A percentile compares a stretch with the other conserved stretches of the same genome.
Conservation (phyloP, 2,797 vertebrate genomes). For the Uromys caudimaculatus region DNA sequence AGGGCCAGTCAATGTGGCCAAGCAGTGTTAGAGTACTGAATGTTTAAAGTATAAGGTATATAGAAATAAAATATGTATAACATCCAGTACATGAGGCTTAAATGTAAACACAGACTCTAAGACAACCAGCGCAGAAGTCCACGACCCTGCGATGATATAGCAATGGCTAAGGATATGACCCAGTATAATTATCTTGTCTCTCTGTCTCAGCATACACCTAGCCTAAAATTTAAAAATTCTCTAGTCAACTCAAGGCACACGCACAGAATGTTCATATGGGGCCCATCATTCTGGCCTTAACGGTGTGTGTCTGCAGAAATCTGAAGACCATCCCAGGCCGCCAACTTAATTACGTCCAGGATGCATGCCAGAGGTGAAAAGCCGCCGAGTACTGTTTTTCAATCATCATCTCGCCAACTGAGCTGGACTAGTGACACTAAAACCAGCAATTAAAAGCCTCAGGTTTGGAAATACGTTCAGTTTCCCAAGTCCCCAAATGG, state of each 20-base stretch:
- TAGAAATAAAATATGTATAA: neutral
- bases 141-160: neutral
- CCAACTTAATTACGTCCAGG: constrained; percentile 84
- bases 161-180: neutral
- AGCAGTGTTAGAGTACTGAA: neutral
- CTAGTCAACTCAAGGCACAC: constrained; percentile 31
- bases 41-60: neutral
- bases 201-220: constrained; percentile 36
- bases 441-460: constrained; percentile 89
- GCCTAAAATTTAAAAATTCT: constrained; percentile 59
- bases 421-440: constrained; percentile 86
- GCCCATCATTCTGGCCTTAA: constrained; percentile 68
- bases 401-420: constrained; percentile 87
- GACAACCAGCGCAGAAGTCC: neutral
- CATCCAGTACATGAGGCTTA: neutral
- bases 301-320: constrained; percentile 59
- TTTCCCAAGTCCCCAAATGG: constrained; percentile 86
- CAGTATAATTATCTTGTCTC: constrained; percentile 22
- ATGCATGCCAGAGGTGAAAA: constrained; percentile 88
- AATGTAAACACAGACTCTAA: constrained; percentile 34
- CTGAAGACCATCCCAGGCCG: constrained; percentile 75
- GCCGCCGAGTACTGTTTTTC: constrained; percentile 87
- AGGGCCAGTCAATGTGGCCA: neutral
- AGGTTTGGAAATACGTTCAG: constrained; percentile 88
- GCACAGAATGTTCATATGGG: constrained; percentile 38